These are phyloP conservation scores for Notarius lentiginosus DNA, from an alignment of 2,113 vertebrate species.

Conservation along the genomic window DNA sequence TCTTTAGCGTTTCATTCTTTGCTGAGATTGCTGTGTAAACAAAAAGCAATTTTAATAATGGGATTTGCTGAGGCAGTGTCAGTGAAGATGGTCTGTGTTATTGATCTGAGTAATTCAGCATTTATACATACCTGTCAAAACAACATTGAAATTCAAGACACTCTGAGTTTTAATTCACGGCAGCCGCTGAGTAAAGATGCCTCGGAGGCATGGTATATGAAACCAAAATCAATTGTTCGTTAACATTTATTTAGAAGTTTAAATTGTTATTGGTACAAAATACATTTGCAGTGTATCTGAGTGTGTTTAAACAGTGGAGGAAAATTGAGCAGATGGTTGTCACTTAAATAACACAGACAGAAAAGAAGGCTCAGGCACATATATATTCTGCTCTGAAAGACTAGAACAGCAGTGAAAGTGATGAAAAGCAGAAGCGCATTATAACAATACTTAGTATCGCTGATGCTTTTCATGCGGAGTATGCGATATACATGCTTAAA, in stretches of 20 bases:
- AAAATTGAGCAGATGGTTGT: conserved; percentile 11
- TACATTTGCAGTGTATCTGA: not conserved
- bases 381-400: not conserved
- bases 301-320: conserved; percentile 1
- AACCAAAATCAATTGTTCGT: conserved; percentile 36
- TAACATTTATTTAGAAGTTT: conserved; percentile 15
- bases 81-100: conserved; percentile 50
- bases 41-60: conserved; percentile 60
- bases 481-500: not conserved
- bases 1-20: not conserved
- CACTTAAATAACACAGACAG: conserved; percentile 43
- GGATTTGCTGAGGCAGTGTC: conserved; percentile 55
- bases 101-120: conserved; percentile 60
- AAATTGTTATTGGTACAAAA: conserved; percentile 19
- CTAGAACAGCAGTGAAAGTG: not conserved
- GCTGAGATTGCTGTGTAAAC: conserved; percentile 49
- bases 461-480: conserved; percentile 3
- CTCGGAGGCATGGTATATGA: conserved; percentile 31
- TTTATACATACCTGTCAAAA: conserved; percentile 60
- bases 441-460: not conserved
- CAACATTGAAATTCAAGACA: conserved; percentile 58
- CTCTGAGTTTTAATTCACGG: conserved; percentile 48
- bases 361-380: conserved; percentile 1
- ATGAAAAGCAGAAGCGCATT: not conserved
- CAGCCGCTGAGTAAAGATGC: conserved; percentile 14